Base-by-base conservation (phyloP, 2,888 invertebrate genomes). In the Drosophila nigritarsus region DNA sequence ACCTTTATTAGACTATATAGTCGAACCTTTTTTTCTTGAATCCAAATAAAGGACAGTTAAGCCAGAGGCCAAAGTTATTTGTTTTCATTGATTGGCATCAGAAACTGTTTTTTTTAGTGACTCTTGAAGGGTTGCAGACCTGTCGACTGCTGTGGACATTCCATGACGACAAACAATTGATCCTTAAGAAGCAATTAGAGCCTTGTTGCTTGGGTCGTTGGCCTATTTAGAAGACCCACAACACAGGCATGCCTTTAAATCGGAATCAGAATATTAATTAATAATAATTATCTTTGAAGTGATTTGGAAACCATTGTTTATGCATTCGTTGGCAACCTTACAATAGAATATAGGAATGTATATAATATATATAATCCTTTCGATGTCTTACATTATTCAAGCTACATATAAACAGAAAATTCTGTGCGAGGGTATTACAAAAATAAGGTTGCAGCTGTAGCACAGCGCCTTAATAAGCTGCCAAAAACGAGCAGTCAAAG, bases 381-480 rank as follows among this genome's bases (percentile, higher is more conserved):
- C 20, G 15, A 20, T 42, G 20, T 24, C 4, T 18, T 9, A 49
- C 9, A 27, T 49, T 49, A 27, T 49, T 49, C 3, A 24, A 48
- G 15, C 8, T 1, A 48, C 8, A 15, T 20, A 2, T 1, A 20
- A 48, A 49, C 5, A 9, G 4, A 18, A 18, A 6, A 4, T 49
- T 27, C 6, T 18, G 15, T 18, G 18, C 49, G 15, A 49, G 27
- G 27, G 9, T 24, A 24, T 49, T 27, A 5, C 18, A 27, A 27
- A 54, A 20, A 27, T 27, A 27, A n/a, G 36, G 3, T 42, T 18
- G 34, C 24, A 34, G n/a, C 24, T 40, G 58, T 27, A 11, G 24
- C 9, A 29, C 54, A 69, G 66, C 58, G 54, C 72, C 85, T 69
- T 87, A 87, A 87, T 85, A 85, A 87, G 83, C 83, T 85, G 76